Evolutionary conservation across 2,888 invertebrate genomes (phyloP).

Genomic region (Apantesis nais): DNA sequence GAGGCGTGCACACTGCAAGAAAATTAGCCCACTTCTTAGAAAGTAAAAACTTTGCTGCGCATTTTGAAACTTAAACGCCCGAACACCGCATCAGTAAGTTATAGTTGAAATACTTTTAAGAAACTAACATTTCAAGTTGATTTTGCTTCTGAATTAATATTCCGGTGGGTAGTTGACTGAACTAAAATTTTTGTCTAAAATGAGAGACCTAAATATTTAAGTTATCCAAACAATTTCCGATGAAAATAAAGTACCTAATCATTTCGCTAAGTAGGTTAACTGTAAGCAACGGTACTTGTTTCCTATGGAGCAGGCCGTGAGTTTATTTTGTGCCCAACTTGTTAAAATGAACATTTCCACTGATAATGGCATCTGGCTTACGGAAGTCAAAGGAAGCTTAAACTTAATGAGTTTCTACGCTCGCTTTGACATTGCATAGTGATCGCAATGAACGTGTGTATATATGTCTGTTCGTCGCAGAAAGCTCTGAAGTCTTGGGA

Average conservation of each 20-base stretch:
- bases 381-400: neutral
- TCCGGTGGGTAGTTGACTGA: no score
- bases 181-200: neutral
- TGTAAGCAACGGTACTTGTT: neutral
- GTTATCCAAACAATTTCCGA: neutral
- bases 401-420: neutral
- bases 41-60: neutral
- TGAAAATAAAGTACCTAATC: neutral
- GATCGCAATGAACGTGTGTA: neutral
- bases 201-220: neutral
- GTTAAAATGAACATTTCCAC: neutral
- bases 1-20: neutral
- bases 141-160: neutral
- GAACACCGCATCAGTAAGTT: neutral
- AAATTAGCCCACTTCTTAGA: conserved; percentile 2
- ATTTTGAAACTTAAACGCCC: neutral
- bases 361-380: neutral
- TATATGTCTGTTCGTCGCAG: neutral
- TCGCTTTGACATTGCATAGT: neutral
- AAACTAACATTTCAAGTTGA: no score
- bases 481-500: neutral
- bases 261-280: neutral
- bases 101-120: neutral
- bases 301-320: neutral
- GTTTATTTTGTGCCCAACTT: neutral